phyloP scores from a whole-genome alignment of 2,888 invertebrate species.

The Ommatoiulus sabulosus region DNA sequence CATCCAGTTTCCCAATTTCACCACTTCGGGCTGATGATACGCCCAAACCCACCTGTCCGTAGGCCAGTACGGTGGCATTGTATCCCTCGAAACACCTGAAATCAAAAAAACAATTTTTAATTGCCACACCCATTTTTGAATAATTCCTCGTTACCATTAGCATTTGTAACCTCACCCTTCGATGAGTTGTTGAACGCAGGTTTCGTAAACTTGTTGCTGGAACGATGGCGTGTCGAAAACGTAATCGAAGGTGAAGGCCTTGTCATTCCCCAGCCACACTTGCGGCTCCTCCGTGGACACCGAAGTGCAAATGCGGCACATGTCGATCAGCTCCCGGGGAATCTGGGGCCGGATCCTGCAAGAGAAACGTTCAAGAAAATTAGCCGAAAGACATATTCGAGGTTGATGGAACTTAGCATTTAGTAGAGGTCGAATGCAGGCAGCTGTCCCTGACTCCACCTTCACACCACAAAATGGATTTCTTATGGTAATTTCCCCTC shows the following conservation, averaged over 20 bases:
- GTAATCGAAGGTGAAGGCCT: constrained; percentile 96
- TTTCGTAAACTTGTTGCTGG: constrained; percentile 84
- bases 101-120: neutral
- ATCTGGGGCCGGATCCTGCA: constrained; percentile 94
- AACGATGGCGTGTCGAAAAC: constrained; percentile 85
- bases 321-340: constrained; percentile 91
- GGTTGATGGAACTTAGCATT: too few relatives aligned
- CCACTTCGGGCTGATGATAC: neutral
- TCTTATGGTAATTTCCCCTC: too few relatives aligned
- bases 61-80: constrained; percentile 97
- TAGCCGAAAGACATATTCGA: too few relatives aligned
- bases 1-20: neutral
- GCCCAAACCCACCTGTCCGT: constrained; percentile 81
- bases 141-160: neutral
- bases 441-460: too few relatives aligned
- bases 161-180: constrained; percentile 73
- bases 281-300: constrained; percentile 92
- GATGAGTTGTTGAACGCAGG: constrained; percentile 86
- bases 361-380: constrained; percentile 51
- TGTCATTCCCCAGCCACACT: constrained; percentile 90
- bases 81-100: constrained; percentile 90
- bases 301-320: constrained; percentile 92
- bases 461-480: too few relatives aligned
- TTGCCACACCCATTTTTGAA: neutral
- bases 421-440: too few relatives aligned